phyloP scores from a whole-genome alignment of 2,888 invertebrate genomes.

The Diarsia brunnea region DNA sequence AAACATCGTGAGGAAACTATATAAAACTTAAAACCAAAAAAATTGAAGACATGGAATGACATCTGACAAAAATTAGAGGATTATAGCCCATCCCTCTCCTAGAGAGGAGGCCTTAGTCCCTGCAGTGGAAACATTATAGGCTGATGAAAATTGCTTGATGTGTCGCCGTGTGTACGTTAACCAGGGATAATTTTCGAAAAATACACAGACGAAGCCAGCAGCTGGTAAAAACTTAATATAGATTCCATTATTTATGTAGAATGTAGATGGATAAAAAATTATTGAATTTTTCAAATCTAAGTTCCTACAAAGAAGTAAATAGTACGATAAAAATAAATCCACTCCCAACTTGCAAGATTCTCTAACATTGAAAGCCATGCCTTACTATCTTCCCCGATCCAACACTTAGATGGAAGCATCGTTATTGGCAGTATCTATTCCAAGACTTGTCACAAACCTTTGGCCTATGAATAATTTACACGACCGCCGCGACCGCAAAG shows the following conservation, averaged over 20 bases:
- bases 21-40: too few relatives aligned
- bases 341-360: not conserved
- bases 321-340: slow-evolving; percentile 33
- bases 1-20: too few relatives aligned
- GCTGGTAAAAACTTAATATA: not conserved
- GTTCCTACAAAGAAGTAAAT: not conserved
- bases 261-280: not conserved
- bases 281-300: not conserved
- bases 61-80: too few relatives aligned
- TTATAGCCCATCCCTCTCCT: too few relatives aligned
- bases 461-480: slow-evolving; percentile 86
- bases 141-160: too few relatives aligned
- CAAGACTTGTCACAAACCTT: slow-evolving; percentile 80
- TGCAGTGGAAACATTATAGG: too few relatives aligned
- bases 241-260: not conserved
- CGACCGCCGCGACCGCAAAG: slow-evolving; percentile 81
- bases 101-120: too few relatives aligned
- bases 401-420: slow-evolving; percentile 57
- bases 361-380: slow-evolving; percentile 30
- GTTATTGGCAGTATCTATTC: slow-evolving; percentile 77
- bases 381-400: slow-evolving; percentile 34
- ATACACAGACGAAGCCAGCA: not conserved
- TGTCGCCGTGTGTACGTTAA: not conserved
- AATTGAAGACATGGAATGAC: too few relatives aligned
- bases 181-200: not conserved